Conservation (phyloP, 2,113 vertebrate species). For the Scortum barcoo region DNA sequence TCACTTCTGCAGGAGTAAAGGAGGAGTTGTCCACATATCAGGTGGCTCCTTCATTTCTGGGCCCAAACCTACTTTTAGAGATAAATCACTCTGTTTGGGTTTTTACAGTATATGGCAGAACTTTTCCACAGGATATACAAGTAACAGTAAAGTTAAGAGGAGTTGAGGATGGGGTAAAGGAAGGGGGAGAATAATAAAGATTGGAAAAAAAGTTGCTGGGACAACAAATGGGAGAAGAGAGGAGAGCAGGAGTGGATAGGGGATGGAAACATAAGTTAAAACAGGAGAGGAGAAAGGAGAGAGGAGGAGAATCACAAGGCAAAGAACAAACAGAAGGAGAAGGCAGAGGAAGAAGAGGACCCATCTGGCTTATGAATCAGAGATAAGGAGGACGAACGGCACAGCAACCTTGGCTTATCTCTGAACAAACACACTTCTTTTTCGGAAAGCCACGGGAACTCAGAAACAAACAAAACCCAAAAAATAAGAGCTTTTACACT, state of each 20-base stretch:
- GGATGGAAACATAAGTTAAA: slow-evolving; percentile 21
- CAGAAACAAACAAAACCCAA: slow-evolving; percentile 66
- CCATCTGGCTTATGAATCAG: slow-evolving; percentile 76
- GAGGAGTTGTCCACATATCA: background rate
- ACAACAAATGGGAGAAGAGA: background rate
- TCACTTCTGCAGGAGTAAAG: background rate
- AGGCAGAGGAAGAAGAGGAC: slow-evolving; percentile 54
- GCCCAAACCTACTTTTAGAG: background rate
- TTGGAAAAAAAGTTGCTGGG: background rate
- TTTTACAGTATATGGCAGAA: background rate
- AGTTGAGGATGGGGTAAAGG: background rate
- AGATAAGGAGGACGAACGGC: slow-evolving; percentile 70
- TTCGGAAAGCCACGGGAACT: slow-evolving; percentile 62
- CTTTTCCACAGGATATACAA: background rate
- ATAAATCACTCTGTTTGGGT: background rate
- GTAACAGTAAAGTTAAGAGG: background rate
- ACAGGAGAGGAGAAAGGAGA: background rate
- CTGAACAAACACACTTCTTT: slow-evolving; percentile 71
- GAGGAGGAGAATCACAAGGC: slow-evolving; percentile 25
- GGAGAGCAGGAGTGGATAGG: background rate
- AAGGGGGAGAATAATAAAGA: background rate
- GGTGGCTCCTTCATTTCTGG: background rate
- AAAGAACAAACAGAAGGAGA: slow-evolving; percentile 56
- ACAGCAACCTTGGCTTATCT: slow-evolving; percentile 74
- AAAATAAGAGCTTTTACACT: slow-evolving; percentile 52